Conservation (phyloP, 2,797 vertebrate species). For the Mormyrus proboscirostris region DNA sequence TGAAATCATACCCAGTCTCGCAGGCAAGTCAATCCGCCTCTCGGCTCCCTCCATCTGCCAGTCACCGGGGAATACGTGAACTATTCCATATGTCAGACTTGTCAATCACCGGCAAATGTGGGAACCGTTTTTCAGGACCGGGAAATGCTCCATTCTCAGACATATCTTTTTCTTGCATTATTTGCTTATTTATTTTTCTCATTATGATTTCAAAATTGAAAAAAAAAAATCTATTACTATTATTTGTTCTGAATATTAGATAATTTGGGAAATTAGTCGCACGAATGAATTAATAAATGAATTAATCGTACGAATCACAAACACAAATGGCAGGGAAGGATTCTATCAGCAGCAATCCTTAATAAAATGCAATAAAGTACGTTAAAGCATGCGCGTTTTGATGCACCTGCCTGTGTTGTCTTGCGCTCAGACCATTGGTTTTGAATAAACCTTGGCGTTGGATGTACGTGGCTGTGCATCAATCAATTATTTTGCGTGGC, state of each 20-base stretch:
- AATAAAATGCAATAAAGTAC: constrained; percentile 9
- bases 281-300: not conserved
- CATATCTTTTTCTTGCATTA: constrained; percentile 21
- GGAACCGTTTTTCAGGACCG: constrained; percentile 70
- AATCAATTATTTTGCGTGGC: constrained; percentile 8
- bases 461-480: not conserved
- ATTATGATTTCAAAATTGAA: constrained; percentile 61
- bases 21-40: constrained; percentile 90
- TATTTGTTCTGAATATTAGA: not conserved
- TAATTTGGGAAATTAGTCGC: not conserved
- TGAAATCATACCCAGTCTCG: constrained; percentile 84
- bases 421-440: not conserved
- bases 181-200: constrained; percentile 50
- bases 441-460: not conserved
- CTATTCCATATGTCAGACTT: constrained; percentile 99
- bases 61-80: constrained; percentile 99
- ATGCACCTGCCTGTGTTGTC: not conserved
- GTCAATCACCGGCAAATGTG: constrained; percentile 97
- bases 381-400: not conserved
- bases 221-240: not conserved
- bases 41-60: constrained; percentile 79
- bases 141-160: constrained; percentile 43
- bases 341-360: not conserved
- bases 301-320: not conserved
- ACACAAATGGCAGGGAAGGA: not conserved